Percentiles rank a stretch among this genome's conserved stretches.
These are phyloP conservation scores for Anhinga rufa DNA, from an alignment of 2,113 vertebrate genomes.

Conservation along the genomic window DNA sequence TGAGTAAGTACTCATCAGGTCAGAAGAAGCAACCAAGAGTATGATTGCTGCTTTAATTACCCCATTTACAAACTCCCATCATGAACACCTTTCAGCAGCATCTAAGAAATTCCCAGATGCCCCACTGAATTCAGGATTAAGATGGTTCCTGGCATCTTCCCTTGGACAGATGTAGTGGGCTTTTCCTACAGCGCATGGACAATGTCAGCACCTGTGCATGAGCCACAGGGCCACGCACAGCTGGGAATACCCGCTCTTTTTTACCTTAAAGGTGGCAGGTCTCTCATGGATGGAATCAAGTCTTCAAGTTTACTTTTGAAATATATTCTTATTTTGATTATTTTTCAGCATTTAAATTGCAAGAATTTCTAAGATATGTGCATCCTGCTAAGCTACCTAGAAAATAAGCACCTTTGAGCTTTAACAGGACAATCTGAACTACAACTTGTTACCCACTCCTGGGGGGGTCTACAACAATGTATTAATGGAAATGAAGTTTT, in stretches of 20 bases:
- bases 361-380: background rate
- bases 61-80: background rate
- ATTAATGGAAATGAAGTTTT: background rate
- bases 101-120: background rate
- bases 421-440: background rate
- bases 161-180: background rate
- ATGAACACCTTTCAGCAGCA: background rate
- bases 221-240: background rate
- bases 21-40: background rate
- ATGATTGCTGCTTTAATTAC: background rate
- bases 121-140: background rate
- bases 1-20: background rate
- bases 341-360: background rate
- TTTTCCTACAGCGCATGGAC: background rate
- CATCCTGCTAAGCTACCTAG: background rate
- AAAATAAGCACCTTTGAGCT: background rate
- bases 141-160: background rate
- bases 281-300: background rate
- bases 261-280: background rate
- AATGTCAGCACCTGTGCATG: background rate
- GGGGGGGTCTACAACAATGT: background rate
- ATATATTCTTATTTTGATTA: background rate
- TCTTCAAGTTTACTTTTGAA: background rate
- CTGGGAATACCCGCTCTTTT: background rate
- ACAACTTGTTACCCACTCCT: background rate